Base-by-base conservation (phyloP, 1,140 invertebrate genomes). In the Drosophila sulfurigaster region DNA sequence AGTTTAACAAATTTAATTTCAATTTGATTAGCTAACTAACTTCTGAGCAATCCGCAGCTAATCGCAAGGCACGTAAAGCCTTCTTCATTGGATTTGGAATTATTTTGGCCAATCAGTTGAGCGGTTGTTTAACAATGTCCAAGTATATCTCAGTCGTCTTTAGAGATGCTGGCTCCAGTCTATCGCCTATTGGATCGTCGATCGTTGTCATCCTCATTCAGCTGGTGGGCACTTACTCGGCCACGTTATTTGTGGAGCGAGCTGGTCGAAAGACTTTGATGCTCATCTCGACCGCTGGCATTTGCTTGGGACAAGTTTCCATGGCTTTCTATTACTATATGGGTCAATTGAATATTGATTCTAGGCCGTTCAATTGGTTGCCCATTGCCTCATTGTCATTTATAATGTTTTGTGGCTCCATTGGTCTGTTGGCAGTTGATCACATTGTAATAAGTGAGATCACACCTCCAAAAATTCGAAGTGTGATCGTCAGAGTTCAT, bases 171-270 rank as follows among this genome's bases (percentile, higher is more conserved):
- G 94, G 95, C 0, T 94, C 94, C 1, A 91, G 76, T 10, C 74
- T 97, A 0, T 88, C 94, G 1, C 91, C 95, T 0, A 93, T 93
- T 20, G 83, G 95, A 11, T 94, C 94, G 0, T 95, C 97, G 0
- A 97, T 97, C 57, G 95, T 97, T 28, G 94, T 98, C 67, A 97
- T 96, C 16, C 78, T 73, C 1, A 93, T 94, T 62, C 93, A 94
- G 52, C 65, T 93, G 1, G 32, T 93, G 1, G 93, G 93, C 0
- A 93, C 93, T 0, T 91, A 93, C n/a, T 83, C 93, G 0, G 93
- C 93, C 3, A 93, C 93, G 30, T 90, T 93, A 38, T 92, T 94
- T 16, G 93, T 94, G 0, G 93, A 94, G 65, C 83, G 93, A 51
- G 93, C 93, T 58, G 93, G 93, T 11, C 70, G 93, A 10, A 80